Percentiles rank a stretch among this genome's conserved stretches.
phyloP scores from a whole-genome alignment of 2,113 vertebrate species.

The Myrmecophaga tridactyla region DNA sequence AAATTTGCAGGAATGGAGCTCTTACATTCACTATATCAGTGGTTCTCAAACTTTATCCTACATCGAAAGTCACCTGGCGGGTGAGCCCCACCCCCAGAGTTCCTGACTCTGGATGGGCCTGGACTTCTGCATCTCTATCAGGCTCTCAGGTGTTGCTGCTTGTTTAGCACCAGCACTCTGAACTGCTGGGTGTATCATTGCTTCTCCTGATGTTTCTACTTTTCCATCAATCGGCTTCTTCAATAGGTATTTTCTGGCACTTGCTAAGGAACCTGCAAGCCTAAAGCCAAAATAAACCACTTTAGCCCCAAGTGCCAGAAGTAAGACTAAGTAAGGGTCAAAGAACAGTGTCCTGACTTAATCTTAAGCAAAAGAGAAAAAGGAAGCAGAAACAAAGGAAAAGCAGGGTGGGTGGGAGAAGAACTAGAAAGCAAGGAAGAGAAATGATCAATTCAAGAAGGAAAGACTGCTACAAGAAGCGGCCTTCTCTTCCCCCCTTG shows the following conservation, averaged over 20 bases:
- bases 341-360: not conserved
- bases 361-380: not conserved
- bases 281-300: not conserved
- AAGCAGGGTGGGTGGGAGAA: not conserved
- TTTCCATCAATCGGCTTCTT: not conserved
- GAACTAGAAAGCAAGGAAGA: not conserved
- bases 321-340: not conserved
- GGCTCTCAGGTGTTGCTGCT: not conserved
- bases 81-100: too few relatives aligned
- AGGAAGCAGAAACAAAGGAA: not conserved
- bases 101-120: not conserved
- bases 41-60: too few relatives aligned
- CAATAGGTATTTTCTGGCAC: not conserved
- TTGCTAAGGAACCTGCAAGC: not conserved
- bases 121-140: not conserved
- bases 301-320: not conserved
- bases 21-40: too few relatives aligned
- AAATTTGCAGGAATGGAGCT: not conserved
- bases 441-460: not conserved
- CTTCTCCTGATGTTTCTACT: not conserved
- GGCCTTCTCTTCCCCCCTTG: not conserved
- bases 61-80: too few relatives aligned
- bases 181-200: not conserved
- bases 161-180: not conserved
- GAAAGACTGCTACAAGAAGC: not conserved